These are phyloP conservation scores for Dipus sagitta DNA, from an alignment of 2,797 vertebrate species.

Conservation along the genomic window DNA sequence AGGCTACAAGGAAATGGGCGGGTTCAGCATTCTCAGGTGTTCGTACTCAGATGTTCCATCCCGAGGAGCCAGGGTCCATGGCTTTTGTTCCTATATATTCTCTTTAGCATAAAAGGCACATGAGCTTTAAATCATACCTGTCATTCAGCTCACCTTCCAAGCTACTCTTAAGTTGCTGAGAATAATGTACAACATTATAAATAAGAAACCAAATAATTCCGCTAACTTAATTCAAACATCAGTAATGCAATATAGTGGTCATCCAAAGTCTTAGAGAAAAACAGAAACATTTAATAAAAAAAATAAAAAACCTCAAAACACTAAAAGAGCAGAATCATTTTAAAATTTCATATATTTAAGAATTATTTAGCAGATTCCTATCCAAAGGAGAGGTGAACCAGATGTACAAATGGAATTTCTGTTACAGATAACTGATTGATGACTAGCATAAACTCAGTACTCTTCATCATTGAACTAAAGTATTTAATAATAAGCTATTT, in stretches of 20 bases:
- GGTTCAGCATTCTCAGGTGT: neutral
- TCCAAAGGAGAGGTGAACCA: neutral
- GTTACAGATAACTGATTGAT: neutral
- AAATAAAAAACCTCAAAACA: neutral
- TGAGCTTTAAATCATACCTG: neutral
- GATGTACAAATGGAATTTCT: neutral
- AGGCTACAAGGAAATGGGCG: neutral
- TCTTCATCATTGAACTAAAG: neutral
- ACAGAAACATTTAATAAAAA: neutral
- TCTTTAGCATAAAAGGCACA: neutral
- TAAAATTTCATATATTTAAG: neutral
- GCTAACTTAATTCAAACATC: neutral
- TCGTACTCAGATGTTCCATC: neutral
- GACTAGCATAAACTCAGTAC: neutral
- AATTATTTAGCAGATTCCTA: neutral
- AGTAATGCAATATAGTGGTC: neutral
- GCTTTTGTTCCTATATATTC: neutral
- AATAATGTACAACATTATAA: neutral
- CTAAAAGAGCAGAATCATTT: neutral
- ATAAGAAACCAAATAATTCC: neutral
- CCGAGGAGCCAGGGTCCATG: neutral
- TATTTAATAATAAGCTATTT: slow-evolving; percentile 1
- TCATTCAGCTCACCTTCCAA: neutral
- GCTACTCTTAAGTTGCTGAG: neutral
- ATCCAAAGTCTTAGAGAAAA: neutral